Conservation (phyloP, 2,113 vertebrate species). For the Neogale vison region DNA sequence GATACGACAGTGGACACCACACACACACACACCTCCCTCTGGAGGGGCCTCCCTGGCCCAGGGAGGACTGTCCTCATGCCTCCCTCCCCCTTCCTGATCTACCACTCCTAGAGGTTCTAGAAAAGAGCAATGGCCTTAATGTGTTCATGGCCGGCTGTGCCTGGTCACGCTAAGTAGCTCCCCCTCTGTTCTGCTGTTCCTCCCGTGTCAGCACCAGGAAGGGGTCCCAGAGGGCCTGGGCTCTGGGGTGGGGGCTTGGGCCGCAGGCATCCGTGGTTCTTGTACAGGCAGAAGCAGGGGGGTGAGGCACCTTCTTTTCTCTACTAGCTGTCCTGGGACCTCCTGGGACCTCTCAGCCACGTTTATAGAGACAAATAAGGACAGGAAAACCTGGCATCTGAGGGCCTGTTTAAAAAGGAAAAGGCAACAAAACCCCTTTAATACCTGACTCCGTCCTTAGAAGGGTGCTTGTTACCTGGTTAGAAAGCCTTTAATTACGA, state of each 20-base stretch:
- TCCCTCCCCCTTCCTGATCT: not conserved
- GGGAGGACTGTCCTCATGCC: accelerated
- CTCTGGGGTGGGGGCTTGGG: not conserved
- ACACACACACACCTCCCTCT: accelerated
- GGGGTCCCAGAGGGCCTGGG: not conserved
- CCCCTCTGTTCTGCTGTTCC: not conserved
- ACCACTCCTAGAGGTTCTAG: not conserved
- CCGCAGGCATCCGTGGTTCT: not conserved
- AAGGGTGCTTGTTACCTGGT: slow-evolving; percentile 52
- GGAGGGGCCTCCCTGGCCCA: not conserved
- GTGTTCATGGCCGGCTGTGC: accelerated
- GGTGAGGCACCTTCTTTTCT: not conserved
- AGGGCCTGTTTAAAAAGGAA: not conserved
- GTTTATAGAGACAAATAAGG: not conserved
- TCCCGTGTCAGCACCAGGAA: not conserved
- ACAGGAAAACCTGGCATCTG: not conserved
- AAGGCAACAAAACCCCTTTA: slow-evolving; percentile 47
- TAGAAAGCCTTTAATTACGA: slow-evolving; percentile 64
- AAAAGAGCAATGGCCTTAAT: not conserved
- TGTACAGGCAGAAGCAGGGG: not conserved
- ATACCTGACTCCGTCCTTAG: not conserved
- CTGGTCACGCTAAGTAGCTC: not conserved
- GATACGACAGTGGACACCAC: accelerated
- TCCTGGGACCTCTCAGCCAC: not conserved
- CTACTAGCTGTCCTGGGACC: not conserved